Evolutionary conservation across 2,113 vertebrate species (phyloP), one percentile per base, ranked within the genome.

Genomic region (Apteryx owenii): DNA sequence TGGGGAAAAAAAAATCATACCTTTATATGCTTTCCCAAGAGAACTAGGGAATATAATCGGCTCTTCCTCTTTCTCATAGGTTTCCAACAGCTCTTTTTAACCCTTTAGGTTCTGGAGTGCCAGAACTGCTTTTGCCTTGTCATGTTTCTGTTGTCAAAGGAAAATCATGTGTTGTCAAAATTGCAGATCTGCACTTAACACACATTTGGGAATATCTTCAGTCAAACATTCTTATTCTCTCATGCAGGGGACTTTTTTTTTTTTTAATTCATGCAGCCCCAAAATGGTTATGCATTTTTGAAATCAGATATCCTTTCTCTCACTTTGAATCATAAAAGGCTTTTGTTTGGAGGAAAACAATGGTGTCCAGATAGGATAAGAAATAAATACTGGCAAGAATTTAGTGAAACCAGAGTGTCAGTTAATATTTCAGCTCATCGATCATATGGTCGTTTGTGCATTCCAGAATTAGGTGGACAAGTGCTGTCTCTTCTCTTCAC

Each of bases 61-160:
- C 28, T 92, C 89, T 96, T 97, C 94, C 88, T 85, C 84, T 89
- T 95, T 93, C 95, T 95, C 89, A 73, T 70, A 95, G 76, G 76
- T 91, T 90, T 94, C 60, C 38, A 64, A 26, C 31, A 71, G 56
- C 71, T 85, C 54, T 56, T 85, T 91, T 97, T 97, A 97, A 96
- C 97, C 85, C 96, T 95, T 95, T 21, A 26, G 12, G 1, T 71
- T 48, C 96, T 84, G 79, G 7, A 23, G 8, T n/a, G 64, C 50
- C 33, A 4, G 38, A 31, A 40, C 71, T 40, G 19, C 40, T 86
- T 22, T 79, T 4, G 1, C 51, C 3, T 0, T 2, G 9, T 25
- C 1, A 0, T 46, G 17, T 73, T 91, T 62, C 29, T 64, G 76
- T 79, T 9, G 4, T 58, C 80, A 73, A 53, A 18, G 60, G 48